Conservation (phyloP, 2,113 vertebrate genomes). For the Myodes glareolus region DNA sequence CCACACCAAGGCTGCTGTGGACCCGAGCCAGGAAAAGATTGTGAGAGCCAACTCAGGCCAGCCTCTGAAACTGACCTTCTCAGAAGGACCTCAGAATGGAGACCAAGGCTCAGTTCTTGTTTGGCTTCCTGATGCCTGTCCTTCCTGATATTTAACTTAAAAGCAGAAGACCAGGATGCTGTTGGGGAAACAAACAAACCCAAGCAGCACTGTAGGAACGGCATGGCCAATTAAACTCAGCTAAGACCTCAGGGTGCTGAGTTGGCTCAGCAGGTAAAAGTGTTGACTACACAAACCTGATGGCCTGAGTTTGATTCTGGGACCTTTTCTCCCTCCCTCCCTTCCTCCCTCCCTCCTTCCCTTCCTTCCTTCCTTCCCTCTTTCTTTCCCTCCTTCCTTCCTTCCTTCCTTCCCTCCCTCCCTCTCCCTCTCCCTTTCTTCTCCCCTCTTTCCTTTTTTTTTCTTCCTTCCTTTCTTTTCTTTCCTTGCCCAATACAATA, state of each 20-base stretch:
- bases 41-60: neutral
- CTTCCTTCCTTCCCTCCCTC: fast-evolving
- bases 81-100: neutral
- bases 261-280: neutral
- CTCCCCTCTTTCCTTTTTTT: too few species aligned
- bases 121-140: too few species aligned
- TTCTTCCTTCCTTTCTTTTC: neutral
- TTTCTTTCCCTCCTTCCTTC: neutral
- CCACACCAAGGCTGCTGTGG: neutral
- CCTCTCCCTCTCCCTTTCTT: too few species aligned
- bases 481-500: neutral
- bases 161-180: neutral
- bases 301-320: neutral
- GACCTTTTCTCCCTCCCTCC: neutral
- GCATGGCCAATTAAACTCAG: neutral
- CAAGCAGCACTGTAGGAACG: neutral
- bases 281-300: neutral
- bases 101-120: neutral
- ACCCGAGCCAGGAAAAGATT: neutral
- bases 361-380: too few species aligned
- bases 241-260: neutral
- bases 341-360: neutral
- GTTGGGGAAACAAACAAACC: neutral
- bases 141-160: neutral
- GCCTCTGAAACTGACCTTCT: neutral